Evolutionary conservation across 2,888 invertebrate species (phyloP).

Genomic region (Laspeyria flexula): DNA sequence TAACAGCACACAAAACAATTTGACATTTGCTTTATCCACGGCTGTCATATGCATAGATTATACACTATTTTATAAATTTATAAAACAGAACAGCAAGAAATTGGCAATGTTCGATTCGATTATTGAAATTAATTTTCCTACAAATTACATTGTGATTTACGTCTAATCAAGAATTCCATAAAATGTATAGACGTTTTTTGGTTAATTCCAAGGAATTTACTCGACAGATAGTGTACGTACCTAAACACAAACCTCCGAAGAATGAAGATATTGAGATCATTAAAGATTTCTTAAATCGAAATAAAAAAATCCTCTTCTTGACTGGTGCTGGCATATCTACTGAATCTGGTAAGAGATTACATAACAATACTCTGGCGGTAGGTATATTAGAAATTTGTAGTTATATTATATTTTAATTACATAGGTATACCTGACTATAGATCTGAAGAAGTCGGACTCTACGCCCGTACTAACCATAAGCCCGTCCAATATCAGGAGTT

Average conservation of each 20-base stretch:
- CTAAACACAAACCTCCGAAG: constrained; percentile 89
- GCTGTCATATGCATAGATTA: too few relatives aligned
- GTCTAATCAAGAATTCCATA: too few relatives aligned
- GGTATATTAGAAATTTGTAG: background rate
- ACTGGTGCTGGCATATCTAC: constrained; percentile 99
- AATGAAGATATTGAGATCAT: constrained; percentile 86
- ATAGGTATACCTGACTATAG: constrained; percentile 97
- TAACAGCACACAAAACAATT: too few relatives aligned
- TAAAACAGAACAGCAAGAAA: too few relatives aligned
- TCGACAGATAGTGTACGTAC: constrained; percentile 85
- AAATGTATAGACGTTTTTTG: constrained; percentile 48
- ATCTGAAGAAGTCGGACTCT: constrained; percentile 96
- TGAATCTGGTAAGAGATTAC: constrained; percentile 90
- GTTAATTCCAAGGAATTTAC: constrained; percentile 31
- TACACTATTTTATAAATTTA: too few relatives aligned
- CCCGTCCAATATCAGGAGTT: constrained; percentile 96
- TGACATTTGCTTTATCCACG: too few relatives aligned
- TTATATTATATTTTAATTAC: background rate
- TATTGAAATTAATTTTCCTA: too few relatives aligned
- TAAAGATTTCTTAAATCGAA: constrained; percentile 85
- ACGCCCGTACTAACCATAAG: constrained; percentile 93
- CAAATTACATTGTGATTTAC: too few relatives aligned
- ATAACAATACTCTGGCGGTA: background rate
- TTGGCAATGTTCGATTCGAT: too few relatives aligned
- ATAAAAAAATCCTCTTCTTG: constrained; percentile 88